Conservation (phyloP, 2,888 invertebrate species). For the Auanema freiburgensis region DNA sequence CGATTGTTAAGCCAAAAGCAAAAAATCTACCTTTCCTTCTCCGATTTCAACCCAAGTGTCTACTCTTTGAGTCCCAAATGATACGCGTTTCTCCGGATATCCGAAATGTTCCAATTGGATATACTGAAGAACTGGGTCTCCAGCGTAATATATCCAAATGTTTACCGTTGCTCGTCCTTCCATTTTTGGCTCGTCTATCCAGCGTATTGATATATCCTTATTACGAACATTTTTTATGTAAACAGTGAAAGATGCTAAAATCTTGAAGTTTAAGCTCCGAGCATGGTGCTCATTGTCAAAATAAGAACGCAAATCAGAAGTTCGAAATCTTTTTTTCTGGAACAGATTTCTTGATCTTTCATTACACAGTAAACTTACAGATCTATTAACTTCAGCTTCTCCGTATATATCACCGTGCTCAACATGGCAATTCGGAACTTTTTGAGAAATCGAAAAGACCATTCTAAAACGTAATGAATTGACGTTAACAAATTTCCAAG, state of each 20-base stretch:
- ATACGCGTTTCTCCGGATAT: background rate
- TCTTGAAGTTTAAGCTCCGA: background rate
- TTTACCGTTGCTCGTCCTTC: background rate
- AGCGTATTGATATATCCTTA: background rate
- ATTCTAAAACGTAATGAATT: background rate
- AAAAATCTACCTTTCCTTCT: background rate
- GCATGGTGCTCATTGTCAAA: conserved; percentile 3
- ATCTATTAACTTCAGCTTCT: background rate
- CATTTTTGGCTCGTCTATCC: conserved; percentile 2
- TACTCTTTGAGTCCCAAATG: background rate
- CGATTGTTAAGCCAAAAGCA: background rate
- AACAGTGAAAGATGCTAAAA: conserved; percentile 5
- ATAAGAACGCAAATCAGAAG: background rate
- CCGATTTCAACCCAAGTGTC: too few species aligned
- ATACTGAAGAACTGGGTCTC: background rate
- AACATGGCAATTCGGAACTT: background rate
- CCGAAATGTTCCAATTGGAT: background rate
- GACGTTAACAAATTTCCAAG: background rate
- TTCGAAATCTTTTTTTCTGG: background rate
- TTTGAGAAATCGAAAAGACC: background rate
- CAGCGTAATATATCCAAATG: too few species aligned
- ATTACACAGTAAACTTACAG: background rate
- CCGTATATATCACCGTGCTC: conserved; percentile 3
- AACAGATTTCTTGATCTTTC: background rate
- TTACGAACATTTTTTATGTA: background rate